These are phyloP conservation scores for western clawed frog (Xenopus tropicalis) DNA, from an alignment of 2,113 vertebrate species.

Conservation along the genomic window UCB_Xtro_10.0 CM004447.2:100541001-100541500, in stretches of 20 bases:
- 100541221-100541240: conserved; percentile 8
- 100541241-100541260: conserved; percentile 7
- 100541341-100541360: too few species aligned
- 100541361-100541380: too few species aligned
- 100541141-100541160: background rate
- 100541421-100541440: too few species aligned
- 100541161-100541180: conserved; percentile 8
- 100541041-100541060: conserved; percentile 6
- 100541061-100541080: conserved; percentile 1
- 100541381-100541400: too few species aligned
- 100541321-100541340: too few species aligned
- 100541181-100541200: conserved; percentile 22
- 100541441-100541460: too few species aligned
- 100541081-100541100: conserved; percentile 14
- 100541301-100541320: too few species aligned
- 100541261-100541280: too few species aligned
- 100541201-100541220: conserved; percentile 28
- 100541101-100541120: background rate
- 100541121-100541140: background rate
- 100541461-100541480: too few species aligned
- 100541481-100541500: too few species aligned
- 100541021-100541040: background rate
- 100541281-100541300: too few species aligned
- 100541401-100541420: too few species aligned
- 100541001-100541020: conserved; percentile 2